Conservation (phyloP, 2,797 vertebrate species). For the Leptoclinus maculatus region DNA sequence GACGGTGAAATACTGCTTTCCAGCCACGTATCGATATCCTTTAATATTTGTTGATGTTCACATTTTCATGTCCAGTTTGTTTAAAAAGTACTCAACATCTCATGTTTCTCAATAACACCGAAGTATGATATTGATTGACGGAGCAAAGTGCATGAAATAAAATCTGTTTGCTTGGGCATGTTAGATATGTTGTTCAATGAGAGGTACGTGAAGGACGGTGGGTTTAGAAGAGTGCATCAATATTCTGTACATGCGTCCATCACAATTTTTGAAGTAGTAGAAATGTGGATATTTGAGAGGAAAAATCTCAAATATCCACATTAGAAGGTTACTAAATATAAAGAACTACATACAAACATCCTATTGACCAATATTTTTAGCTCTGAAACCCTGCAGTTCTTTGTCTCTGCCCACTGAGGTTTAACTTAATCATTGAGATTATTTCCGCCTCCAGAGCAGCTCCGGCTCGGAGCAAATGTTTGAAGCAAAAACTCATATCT, state of each 20-base stretch:
- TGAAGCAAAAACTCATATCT: conserved; percentile 10
- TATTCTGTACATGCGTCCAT: not conserved
- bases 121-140: not conserved
- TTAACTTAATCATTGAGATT: conserved; percentile 44
- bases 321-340: not conserved
- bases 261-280: not conserved
- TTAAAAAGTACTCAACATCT: no score
- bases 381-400: conserved; percentile 9
- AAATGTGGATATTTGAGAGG: no score
- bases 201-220: not conserved
- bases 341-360: not conserved
- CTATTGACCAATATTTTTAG: not conserved
- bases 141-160: not conserved
- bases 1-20: not conserved
- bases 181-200: not conserved
- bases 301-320: not conserved
- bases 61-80: no score
- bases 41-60: no score
- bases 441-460: conserved; percentile 23
- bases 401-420: conserved; percentile 16
- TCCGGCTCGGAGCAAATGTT: conserved; percentile 6
- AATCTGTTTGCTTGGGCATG: not conserved
- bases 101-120: not conserved
- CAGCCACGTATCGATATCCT: not conserved
- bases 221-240: not conserved